Evolutionary conservation across 2,888 invertebrate species (phyloP), one percentile per base, ranked within the genome.

Genomic region (Cheilosia vulpina): DNA sequence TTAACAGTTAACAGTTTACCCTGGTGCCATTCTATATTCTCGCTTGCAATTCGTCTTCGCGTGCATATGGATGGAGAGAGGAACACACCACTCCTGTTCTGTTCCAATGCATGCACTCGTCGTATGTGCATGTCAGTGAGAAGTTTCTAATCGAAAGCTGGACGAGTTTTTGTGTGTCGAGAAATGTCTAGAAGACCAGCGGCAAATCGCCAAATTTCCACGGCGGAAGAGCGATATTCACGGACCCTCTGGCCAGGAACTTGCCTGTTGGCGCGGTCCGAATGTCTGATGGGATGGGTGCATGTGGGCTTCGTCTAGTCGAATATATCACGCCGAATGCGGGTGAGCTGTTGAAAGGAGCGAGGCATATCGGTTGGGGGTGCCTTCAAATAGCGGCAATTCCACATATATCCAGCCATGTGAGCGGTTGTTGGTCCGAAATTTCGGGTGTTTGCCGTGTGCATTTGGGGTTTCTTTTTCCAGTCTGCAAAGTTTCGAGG

Each of bases 401-500:
- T 66, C 52, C 57, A 72, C 58, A 66, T 52, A 57, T 45, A n/a
- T n/a, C n/a, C 24, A 57, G 17, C 53, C 68, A 68, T 55, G 71
- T 53, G 45, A 69, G 50, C 13, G 34, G 58, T 31, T 41, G 52
- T 2, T 9, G 50, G 15, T 19, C 34, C 50, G 21, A 52, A 47
- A 52, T 73, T 62, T 50, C 13, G 38, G 21, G 41, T 19, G 13
- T 19, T 52, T 27, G 27, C 27, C 27, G 6, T 27, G 6, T 27
- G 27, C 27, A 27, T 27, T 38, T 38, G 50, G 45, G 55, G n/a
- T 13, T 52, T 52, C 19, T 57, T 34, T 62, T 45, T 43, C 24
- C 31, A 66, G 85, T 85, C 85, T 85, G 81, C 60, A 85, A 85
- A 85, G 76, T 85, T 85, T 85, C 21, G 47, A 85, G 71, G 68